Evolutionary conservation across 2,797 vertebrate genomes (phyloP), one percentile per base, ranked within the genome.

Genomic region (Gastrophryne carolinensis): DNA sequence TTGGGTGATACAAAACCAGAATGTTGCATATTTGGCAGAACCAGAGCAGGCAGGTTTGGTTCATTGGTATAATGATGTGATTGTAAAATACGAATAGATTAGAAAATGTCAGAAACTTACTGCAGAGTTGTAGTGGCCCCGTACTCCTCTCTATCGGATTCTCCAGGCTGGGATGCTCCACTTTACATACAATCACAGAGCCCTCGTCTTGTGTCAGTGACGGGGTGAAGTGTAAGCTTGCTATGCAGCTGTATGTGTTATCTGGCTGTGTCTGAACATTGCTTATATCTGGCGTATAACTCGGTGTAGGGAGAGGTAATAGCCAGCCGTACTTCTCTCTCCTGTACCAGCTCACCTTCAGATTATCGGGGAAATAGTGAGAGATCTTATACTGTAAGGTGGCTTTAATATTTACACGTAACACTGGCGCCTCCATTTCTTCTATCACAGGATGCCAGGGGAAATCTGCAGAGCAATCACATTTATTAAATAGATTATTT

Each of bases 391-490:
- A 79, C n/a, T 9, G 57, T 19, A 78, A 26, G 5, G 1, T 39
- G 37, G 12, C 30, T 53, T 65, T 2, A 1, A 34, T 49, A 10
- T 35, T 27, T 4, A 8, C 52, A 39, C 3, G 19, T 49, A 68
- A 19, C 9, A 10, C 2, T 0, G 39, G 39, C 1, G 6, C 24
- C 3, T 7, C 19, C 39, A 73, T 73, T 24, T 73, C 62, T 19
- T 53, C 63, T 27, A 73, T 23, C 10, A 58, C n/a, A 1, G 76
- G 76, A 21, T 10, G 27, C 69, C 56, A 53, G 27, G 71, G 76
- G 21, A 79, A n/a, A 54, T 73, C 76, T 79, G 47, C 3, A 57
- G 44, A 26, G 9, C 32, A 35, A 24, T 13, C 19, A 56, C 6
- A 47, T 2, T 4, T 15, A 44, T 44, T 44, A 44, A n/a, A 17